These are phyloP conservation scores for Microtus obscurus DNA, from an alignment of 2,797 vertebrate genomes.

Conservation along the genomic window DNA sequence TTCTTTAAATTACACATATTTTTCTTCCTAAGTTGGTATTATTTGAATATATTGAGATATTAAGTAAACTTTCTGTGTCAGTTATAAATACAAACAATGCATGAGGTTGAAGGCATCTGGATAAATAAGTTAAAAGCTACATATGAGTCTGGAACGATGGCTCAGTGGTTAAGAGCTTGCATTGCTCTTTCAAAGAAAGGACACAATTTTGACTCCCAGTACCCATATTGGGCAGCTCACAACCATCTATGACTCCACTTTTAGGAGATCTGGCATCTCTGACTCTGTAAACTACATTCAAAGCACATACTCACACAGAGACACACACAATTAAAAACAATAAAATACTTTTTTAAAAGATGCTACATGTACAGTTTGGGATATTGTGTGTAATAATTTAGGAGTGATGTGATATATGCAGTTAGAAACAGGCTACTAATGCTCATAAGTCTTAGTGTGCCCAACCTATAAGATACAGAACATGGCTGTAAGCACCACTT, in stretches of 20 bases:
- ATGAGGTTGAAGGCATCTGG: neutral
- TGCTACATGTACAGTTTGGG: neutral
- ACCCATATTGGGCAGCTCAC: neutral
- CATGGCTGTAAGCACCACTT: neutral
- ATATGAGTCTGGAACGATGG: neutral
- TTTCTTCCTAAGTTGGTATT: constrained; percentile 23
- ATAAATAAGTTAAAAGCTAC: neutral
- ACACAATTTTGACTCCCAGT: neutral
- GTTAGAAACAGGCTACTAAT: neutral
- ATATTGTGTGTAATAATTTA: neutral
- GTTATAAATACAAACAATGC: constrained; percentile 28
- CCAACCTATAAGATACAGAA: neutral
- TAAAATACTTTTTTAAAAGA: neutral
- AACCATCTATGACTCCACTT: neutral
- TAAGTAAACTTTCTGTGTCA: constrained; percentile 36
- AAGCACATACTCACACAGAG: too few species aligned
- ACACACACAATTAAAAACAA: neutral
- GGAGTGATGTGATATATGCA: neutral
- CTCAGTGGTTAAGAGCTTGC: neutral
- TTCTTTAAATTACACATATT: constrained; percentile 47
- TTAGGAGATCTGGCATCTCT: neutral
- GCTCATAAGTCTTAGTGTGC: neutral
- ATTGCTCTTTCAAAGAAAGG: neutral
- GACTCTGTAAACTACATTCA: neutral
- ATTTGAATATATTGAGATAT: constrained; percentile 39